phyloP scores from a whole-genome alignment of 2,113 vertebrate genomes.

The Sylvia atricapilla region DNA sequence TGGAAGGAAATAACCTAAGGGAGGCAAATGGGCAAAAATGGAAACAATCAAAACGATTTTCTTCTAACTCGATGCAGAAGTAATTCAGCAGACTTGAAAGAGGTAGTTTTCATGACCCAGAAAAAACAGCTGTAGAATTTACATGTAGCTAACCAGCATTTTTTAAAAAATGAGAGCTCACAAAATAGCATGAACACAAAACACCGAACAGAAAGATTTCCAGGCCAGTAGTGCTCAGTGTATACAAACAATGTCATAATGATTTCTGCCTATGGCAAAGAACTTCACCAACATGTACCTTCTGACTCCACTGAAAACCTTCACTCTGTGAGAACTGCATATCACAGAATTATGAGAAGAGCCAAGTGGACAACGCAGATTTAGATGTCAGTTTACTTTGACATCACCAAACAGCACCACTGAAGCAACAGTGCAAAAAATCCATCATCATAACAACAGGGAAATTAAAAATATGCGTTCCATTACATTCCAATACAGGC shows the following conservation, averaged over 20 bases:
- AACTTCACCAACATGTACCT: not conserved
- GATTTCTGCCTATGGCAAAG: not conserved
- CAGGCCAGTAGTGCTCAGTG: not conserved
- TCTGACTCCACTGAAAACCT: not conserved
- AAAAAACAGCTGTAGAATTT: not conserved
- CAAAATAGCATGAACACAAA: not conserved
- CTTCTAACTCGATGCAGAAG: not conserved
- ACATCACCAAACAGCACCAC: not conserved
- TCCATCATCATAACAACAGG: not conserved
- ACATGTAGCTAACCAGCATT: not conserved
- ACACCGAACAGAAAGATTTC: not conserved
- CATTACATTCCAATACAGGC: not conserved
- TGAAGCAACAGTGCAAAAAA: not conserved
- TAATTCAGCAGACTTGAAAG: not conserved
- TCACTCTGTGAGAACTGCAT: not conserved
- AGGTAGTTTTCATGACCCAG: not conserved
- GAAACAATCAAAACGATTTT: conserved; percentile 19
- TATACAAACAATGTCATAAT: not conserved
- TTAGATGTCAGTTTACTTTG: not conserved
- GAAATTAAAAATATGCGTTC: not conserved
- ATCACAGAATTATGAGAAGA: not conserved
- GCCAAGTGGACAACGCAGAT: not conserved
- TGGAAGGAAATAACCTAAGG: not conserved
- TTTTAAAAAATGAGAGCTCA: not conserved
- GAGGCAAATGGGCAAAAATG: not conserved